Conservation (phyloP, 2,113 vertebrate genomes). For the Callaeas wilsoni region DNA sequence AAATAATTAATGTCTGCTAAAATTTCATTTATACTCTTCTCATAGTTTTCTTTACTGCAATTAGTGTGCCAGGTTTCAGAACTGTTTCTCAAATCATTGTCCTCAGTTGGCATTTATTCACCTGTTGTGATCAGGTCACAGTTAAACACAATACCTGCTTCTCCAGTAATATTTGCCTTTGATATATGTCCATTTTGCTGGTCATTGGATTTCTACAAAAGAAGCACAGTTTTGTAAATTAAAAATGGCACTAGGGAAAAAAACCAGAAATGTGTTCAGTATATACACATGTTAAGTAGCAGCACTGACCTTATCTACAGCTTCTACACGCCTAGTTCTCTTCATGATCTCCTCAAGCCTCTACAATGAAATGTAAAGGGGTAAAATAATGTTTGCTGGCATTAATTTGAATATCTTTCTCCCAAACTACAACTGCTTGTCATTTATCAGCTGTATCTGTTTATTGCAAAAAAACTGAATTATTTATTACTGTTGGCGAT, state of each 20-base stretch:
- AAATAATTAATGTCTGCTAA: neutral
- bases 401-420: neutral
- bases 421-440: neutral
- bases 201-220: slow-evolving; percentile 79
- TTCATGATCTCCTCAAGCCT: slow-evolving; percentile 98
- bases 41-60: neutral
- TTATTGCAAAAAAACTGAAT: neutral
- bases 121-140: neutral
- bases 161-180: slow-evolving; percentile 62
- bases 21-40: neutral
- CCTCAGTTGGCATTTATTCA: neutral
- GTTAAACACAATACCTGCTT: slow-evolving; percentile 73
- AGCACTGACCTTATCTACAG: slow-evolving; percentile 81
- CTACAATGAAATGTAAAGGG: slow-evolving; percentile 65
- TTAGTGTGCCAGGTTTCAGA: neutral
- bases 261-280: neutral
- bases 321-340: slow-evolving; percentile 88
- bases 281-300: neutral
- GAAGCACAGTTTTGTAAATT: neutral
- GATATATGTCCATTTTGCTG: slow-evolving; percentile 84
- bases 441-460: neutral
- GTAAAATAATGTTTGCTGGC: neutral
- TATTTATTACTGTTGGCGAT: neutral
- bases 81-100: neutral
- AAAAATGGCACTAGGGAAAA: neutral